phyloP scores from a whole-genome alignment of 2,888 invertebrate genomes.

The Hydropsyche betteni region DNA sequence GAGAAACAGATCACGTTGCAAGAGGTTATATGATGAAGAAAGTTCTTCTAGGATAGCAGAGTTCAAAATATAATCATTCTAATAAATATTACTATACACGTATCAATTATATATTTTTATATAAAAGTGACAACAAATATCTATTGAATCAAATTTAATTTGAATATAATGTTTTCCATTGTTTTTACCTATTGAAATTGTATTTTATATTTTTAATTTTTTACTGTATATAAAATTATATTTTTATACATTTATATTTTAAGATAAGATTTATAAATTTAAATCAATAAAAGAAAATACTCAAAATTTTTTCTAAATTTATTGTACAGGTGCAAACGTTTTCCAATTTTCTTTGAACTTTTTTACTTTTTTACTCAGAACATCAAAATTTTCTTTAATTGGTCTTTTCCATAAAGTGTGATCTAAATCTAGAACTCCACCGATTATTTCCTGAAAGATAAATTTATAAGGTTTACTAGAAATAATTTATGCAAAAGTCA shows the following conservation, averaged over 20 bases:
- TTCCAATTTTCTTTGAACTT: conserved; percentile 78
- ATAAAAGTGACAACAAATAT: not conserved
- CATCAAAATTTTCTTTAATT: conserved; percentile 75
- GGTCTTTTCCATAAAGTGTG: conserved; percentile 87
- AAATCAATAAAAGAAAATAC: not conserved
- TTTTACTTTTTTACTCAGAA: conserved; percentile 79
- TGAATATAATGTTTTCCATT: not conserved
- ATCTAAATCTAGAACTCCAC: conserved; percentile 92
- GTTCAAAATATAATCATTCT: too few species aligned
- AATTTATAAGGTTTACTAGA: conserved; percentile 13
- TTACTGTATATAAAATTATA: conserved; percentile 4
- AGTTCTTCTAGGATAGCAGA: conserved; percentile 81
- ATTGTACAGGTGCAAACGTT: conserved; percentile 68
- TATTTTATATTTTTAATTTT: too few species aligned
- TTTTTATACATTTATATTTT: not conserved
- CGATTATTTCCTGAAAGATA: conserved; percentile 82
- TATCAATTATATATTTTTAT: too few species aligned
- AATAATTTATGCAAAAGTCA: conserved; percentile 11
- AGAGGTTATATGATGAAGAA: conserved; percentile 86
- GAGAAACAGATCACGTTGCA: conserved; percentile 67
- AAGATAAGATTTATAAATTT: conserved; percentile 20
- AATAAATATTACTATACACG: too few species aligned
- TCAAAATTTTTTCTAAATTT: conserved; percentile 48
- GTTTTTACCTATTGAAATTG: not conserved
- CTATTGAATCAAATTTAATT: not conserved